Percentiles rank a stretch among this genome's conserved stretches.
Evolutionary conservation across 2,797 vertebrate species (phyloP).

Genomic region (Gymnoscopelus microlampas): DNA sequence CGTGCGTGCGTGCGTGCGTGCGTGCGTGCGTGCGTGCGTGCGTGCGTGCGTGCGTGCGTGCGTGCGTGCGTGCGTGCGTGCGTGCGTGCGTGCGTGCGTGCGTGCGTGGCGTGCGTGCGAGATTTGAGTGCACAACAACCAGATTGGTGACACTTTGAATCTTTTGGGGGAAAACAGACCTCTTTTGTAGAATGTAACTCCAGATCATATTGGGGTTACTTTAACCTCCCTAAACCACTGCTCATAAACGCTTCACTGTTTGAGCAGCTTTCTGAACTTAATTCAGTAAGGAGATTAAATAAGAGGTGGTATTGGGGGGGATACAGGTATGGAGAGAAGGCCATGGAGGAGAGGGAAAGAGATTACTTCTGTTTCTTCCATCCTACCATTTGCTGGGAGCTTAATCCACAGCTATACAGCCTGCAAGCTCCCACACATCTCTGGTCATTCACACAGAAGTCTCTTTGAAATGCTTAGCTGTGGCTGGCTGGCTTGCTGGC

Average conservation of each 20-base stretch:
- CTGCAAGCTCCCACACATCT: slow-evolving; percentile 65
- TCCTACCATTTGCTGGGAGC: slow-evolving; percentile 75
- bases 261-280: slow-evolving; percentile 71
- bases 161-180: slow-evolving; percentile 32
- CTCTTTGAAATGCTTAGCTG: slow-evolving; percentile 68
- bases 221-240: slow-evolving; percentile 58
- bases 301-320: slow-evolving; percentile 40
- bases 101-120: not conserved
- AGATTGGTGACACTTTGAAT: slow-evolving; percentile 34
- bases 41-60: not conserved
- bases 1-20: not conserved
- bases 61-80: not conserved
- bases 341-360: slow-evolving; percentile 65
- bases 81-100: not conserved
- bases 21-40: not conserved
- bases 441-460: slow-evolving; percentile 68
- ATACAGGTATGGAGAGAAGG: slow-evolving; percentile 70
- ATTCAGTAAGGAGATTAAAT: slow-evolving; percentile 78
- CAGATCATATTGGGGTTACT: slow-evolving; percentile 60
- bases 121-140: slow-evolving; percentile 47
- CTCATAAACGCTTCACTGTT: slow-evolving; percentile 65
- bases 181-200: slow-evolving; percentile 27
- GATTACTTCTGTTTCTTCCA: slow-evolving; percentile 80
- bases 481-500: slow-evolving; percentile 22
- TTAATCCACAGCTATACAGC: slow-evolving; percentile 76